Conservation (phyloP, 2,888 invertebrate species). For the Drosophila niveifrons region DNA sequence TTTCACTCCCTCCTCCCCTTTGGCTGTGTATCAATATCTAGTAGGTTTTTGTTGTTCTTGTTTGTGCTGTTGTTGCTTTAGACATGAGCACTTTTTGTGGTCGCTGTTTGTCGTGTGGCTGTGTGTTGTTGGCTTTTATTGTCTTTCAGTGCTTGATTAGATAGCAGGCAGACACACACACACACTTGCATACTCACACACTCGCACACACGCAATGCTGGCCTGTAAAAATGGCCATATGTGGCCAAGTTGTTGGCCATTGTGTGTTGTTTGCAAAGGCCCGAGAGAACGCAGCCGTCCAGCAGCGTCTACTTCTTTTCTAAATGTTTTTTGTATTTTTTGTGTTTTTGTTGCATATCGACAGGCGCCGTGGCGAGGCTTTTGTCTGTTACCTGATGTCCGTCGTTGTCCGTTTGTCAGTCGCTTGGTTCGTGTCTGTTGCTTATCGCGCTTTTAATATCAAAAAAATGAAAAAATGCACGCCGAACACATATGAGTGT, state of each 20-base stretch:
- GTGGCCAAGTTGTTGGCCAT: slow-evolving; percentile 76
- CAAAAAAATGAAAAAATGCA: slow-evolving; percentile 63
- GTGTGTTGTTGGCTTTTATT: slow-evolving; percentile 69
- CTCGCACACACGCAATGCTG: slow-evolving; percentile 57
- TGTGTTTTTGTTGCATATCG: slow-evolving; percentile 62
- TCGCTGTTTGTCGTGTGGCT: slow-evolving; percentile 67
- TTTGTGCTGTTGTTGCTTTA: slow-evolving; percentile 42
- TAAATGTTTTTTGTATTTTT: slow-evolving; percentile 29
- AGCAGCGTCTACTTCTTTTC: slow-evolving; percentile 41
- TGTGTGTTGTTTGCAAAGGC: slow-evolving; percentile 52
- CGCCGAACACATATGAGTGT: slow-evolving; percentile 43
- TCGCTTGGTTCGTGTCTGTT: slow-evolving; percentile 55
- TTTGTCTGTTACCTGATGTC: slow-evolving; percentile 67
- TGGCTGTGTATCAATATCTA: slow-evolving; percentile 54
- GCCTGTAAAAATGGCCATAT: slow-evolving; percentile 76
- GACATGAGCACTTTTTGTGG: slow-evolving; percentile 62
- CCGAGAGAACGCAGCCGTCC: slow-evolving; percentile 31
- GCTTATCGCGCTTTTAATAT: slow-evolving; percentile 81
- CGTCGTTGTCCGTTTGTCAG: slow-evolving; percentile 24
- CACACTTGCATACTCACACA: slow-evolving; percentile 41
- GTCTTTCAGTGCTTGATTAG: slow-evolving; percentile 82
- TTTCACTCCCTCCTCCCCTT: slow-evolving; percentile 3
- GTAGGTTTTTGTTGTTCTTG: slow-evolving; percentile 34
- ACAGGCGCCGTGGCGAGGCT: slow-evolving; percentile 61
- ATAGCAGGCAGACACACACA: slow-evolving; percentile 61